These are phyloP conservation scores for Drosophila watanabei DNA, from an alignment of 1,140 invertebrate species.

Conservation along the genomic window DNA sequence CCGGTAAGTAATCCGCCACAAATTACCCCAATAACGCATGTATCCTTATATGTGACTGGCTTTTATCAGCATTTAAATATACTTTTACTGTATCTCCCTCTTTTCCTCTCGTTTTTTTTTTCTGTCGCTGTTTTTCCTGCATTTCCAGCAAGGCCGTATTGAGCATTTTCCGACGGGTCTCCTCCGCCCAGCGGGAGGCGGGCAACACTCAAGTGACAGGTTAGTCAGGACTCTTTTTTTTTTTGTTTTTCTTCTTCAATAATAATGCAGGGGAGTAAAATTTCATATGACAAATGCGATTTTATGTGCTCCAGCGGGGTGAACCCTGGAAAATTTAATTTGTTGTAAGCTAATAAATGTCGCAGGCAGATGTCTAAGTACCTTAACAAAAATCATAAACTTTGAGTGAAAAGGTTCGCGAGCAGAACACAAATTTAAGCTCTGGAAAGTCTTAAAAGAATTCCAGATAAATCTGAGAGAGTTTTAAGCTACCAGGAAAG, in stretches of 20 bases:
- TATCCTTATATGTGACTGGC: constrained; percentile 39
- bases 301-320: constrained; percentile 4
- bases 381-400: constrained; percentile 9
- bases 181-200: constrained; percentile 74
- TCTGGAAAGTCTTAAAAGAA: neutral
- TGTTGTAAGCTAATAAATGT: constrained; percentile 25
- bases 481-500: neutral
- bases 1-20: constrained; percentile 85
- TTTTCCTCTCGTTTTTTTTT: too few species aligned
- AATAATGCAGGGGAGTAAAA: neutral
- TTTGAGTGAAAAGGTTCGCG: neutral
- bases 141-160: constrained; percentile 76
- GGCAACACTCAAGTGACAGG: constrained; percentile 86
- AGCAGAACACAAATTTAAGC: constrained; percentile 1
- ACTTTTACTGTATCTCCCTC: constrained; percentile 1
- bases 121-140: constrained; percentile 2
- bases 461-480: neutral
- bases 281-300: constrained; percentile 22
- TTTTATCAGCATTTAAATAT: constrained; percentile 29
- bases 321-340: constrained; percentile 26
- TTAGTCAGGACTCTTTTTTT: constrained; percentile 55
- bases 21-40: constrained; percentile 27
- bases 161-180: constrained; percentile 76
- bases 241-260: constrained; percentile 2
- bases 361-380: constrained; percentile 10